Evolutionary conservation across 2,888 invertebrate species (phyloP).

Genomic region (Ormia ochracea): DNA sequence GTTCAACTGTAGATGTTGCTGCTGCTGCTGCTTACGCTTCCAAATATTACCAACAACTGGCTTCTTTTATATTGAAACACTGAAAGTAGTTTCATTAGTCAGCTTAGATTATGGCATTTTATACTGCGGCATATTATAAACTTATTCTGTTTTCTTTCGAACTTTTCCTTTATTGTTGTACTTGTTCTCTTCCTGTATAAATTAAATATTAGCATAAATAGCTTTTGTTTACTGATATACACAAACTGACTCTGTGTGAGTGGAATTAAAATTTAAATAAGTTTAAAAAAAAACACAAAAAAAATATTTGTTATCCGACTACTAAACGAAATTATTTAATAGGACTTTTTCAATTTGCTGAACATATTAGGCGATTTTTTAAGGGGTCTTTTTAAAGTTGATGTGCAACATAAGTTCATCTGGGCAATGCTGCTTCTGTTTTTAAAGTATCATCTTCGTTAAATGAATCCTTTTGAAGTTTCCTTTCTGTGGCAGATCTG

Average conservation of each 20-base stretch:
- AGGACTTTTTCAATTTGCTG: too few relatives aligned
- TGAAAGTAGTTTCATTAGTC: conserved; percentile 40
- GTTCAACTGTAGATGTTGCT: background rate
- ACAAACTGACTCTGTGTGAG: background rate
- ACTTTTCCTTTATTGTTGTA: background rate
- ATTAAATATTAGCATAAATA: conserved; percentile 25
- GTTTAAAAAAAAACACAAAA: background rate
- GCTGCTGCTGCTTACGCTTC: conserved; percentile 1
- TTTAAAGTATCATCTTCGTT: too few relatives aligned
- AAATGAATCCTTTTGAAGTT: too few relatives aligned
- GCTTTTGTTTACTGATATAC: conserved; percentile 13
- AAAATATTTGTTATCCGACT: background rate
- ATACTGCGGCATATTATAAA: conserved; percentile 48
- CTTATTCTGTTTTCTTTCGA: conserved; percentile 2
- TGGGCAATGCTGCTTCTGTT: too few relatives aligned
- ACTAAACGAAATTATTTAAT: too few relatives aligned
- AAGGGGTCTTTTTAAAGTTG: too few relatives aligned
- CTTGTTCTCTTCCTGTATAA: background rate
- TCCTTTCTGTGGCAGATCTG: too few relatives aligned
- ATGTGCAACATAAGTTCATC: too few relatives aligned
- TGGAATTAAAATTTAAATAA: background rate
- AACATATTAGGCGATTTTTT: too few relatives aligned
- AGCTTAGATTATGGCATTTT: conserved; percentile 39
- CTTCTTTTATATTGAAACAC: conserved; percentile 22
- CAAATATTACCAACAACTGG: conserved; percentile 13